phyloP scores from a whole-genome alignment of 2,797 vertebrate genomes.

The Phataginus tricuspis region DNA sequence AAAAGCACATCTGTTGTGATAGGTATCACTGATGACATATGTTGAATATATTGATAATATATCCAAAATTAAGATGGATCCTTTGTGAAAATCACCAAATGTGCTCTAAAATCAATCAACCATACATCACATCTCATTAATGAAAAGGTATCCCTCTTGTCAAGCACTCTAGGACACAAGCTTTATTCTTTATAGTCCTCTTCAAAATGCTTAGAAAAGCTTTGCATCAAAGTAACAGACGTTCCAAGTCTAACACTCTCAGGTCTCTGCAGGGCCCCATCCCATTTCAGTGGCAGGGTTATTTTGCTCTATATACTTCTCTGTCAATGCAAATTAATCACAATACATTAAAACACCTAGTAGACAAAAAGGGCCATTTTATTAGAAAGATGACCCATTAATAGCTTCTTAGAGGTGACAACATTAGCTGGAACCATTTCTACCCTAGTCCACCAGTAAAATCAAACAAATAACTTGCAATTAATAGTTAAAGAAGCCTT shows the following conservation, averaged over 20 bases:
- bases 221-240: neutral
- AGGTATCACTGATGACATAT: constrained; percentile 29
- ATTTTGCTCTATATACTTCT: neutral
- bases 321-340: constrained; percentile 22
- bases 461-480: neutral
- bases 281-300: neutral
- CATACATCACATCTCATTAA: constrained; percentile 23
- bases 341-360: neutral
- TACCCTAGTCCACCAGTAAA: neutral
- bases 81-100: constrained; percentile 57
- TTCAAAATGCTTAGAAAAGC: neutral
- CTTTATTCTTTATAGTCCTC: constrained; percentile 16
- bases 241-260: neutral
- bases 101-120: constrained; percentile 59
- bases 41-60: constrained; percentile 55
- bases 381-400: neutral
- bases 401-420: neutral
- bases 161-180: neutral
- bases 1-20: neutral
- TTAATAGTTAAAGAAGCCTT: neutral
- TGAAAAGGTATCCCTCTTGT: constrained; percentile 28
- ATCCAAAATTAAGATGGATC: constrained; percentile 74
- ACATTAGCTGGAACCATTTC: neutral
- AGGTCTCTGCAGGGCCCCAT: neutral
- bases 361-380: neutral